These are phyloP conservation scores for Platichthys stellatus DNA, from an alignment of 2,113 vertebrate species.

Conservation along the genomic window DNA sequence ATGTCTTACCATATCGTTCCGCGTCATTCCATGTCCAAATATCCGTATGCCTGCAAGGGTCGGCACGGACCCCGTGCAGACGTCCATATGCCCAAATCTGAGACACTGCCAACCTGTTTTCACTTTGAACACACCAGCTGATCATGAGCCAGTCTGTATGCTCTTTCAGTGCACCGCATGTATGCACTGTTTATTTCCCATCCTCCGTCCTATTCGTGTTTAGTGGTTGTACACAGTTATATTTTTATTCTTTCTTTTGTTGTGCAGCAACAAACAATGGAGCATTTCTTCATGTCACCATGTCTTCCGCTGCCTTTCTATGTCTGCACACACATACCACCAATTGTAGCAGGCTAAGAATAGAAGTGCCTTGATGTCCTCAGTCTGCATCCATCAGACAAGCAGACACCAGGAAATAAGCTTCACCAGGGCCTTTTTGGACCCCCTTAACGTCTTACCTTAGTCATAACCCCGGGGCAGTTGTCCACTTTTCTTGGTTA, in stretches of 20 bases:
- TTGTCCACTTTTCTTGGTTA: too few relatives aligned
- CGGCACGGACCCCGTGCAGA: background rate
- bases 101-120: background rate
- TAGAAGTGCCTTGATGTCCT: background rate
- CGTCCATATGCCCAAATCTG: background rate
- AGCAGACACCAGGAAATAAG: background rate
- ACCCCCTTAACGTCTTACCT: background rate
- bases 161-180: background rate
- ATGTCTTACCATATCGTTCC: background rate
- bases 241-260: background rate
- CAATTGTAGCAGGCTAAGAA: background rate
- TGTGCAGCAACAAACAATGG: background rate
- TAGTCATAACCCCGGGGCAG: background rate
- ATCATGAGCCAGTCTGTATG: background rate
- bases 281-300: background rate
- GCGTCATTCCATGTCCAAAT: background rate
- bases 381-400: background rate
- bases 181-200: background rate
- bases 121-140: background rate
- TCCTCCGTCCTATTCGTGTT: background rate
- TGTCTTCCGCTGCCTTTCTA: background rate
- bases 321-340: background rate
- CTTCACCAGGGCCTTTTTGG: background rate
- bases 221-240: background rate
- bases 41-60: background rate